Base-by-base conservation (phyloP, 2,888 invertebrate species). In the Drosophila rellima region DNA sequence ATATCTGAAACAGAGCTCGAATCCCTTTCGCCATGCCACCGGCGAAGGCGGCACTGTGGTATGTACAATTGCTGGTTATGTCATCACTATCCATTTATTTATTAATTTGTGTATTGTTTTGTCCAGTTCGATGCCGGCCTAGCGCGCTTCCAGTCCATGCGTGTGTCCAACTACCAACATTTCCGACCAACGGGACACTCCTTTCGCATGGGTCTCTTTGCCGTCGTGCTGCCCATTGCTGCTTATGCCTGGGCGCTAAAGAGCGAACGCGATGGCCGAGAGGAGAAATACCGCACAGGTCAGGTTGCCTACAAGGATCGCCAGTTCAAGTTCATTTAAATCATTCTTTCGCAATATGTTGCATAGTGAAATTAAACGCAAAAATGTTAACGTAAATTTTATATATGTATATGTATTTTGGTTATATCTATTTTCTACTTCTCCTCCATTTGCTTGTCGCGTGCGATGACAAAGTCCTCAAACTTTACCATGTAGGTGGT, bases 401-500 rank as follows among this genome's bases (percentile, higher is more conserved):
- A 26, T 7, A 26, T 26, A 23, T n/a, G 10, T 33, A 10, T 60
- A 29, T 66, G 18, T 63, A 39, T 64, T 54, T 56, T 63, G 44
- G 10, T 47, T 59, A 60, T 48, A 8, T 33, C 0, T 71, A 47
- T 45, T 39, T 40, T 54, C 57, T 89, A 96, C 93, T 96, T 95
- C 78, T 97, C 97, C 93, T 98, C 98, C 71, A 98, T 93, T 84
- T 97, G 96, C 91, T 98, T 98, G 91, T 98, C 98, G 83, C 98
- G 94, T 3, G 96, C 94, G 81, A 98, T 96, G 55, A 98, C 98
- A 33, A 96, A 95, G 91, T 98, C 98, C 82, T 99, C 98, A 93
- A 99, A 98, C 93, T 98, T 98, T 8, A 99, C 98, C 97, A 99
- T 98, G 91, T 99, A 99, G 0, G 99, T 99, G 8, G 99, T 99